phyloP scores from a whole-genome alignment of 2,797 vertebrate species.

The Chanos chanos region DNA sequence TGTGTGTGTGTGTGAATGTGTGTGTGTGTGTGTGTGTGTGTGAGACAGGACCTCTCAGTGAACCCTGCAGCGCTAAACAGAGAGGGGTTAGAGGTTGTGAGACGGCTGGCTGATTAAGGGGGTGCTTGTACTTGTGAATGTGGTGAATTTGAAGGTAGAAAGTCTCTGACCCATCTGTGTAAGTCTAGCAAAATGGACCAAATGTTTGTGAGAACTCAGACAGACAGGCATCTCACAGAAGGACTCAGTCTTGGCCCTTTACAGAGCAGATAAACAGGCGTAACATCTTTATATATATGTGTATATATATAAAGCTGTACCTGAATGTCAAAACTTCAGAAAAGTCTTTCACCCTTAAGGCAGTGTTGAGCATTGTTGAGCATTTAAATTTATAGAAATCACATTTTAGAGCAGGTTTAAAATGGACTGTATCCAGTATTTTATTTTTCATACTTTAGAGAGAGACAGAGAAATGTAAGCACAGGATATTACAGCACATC shows the following conservation, averaged over 20 bases:
- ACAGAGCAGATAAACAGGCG: background rate
- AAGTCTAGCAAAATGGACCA: conserved; percentile 1
- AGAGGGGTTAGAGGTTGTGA: conserved; percentile 9
- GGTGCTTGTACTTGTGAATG: conserved; percentile 20
- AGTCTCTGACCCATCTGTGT: conserved; percentile 16
- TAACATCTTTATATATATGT: too few species aligned
- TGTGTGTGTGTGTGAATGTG: conserved; percentile 3
- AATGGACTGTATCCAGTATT: background rate
- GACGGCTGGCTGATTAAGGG: conserved; percentile 22
- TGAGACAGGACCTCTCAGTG: conserved; percentile 14
- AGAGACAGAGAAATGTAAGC: background rate
- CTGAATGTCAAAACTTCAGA: too few species aligned
- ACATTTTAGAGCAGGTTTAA: too few species aligned
- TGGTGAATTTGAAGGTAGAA: conserved; percentile 28
- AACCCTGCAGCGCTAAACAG: conserved; percentile 3
- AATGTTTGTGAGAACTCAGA: conserved; percentile 18
- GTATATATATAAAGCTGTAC: too few species aligned
- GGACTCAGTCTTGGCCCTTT: background rate
- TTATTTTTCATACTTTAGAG: background rate
- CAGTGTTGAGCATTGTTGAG: too few species aligned
- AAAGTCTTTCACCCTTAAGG: too few species aligned
- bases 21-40: conserved; percentile 9
- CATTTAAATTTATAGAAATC: too few species aligned
- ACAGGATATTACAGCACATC: conserved; percentile 40
- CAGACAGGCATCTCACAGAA: background rate